Evolutionary conservation across 2,888 invertebrate genomes (phyloP).

Genomic region (Drosophila paranaensis): DNA sequence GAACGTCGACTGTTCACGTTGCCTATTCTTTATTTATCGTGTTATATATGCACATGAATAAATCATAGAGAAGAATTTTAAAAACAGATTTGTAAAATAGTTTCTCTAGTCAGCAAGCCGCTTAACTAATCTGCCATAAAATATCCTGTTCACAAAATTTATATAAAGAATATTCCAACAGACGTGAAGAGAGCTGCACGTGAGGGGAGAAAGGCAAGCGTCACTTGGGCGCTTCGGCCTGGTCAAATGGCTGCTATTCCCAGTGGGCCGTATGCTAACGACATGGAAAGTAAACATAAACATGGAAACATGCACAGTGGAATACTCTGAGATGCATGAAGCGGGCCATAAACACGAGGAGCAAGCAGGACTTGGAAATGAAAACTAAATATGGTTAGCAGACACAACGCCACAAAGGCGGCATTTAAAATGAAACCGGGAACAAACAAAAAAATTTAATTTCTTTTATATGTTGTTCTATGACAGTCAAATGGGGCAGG

Average conservation of each 20-base stretch:
- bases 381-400: slow-evolving; percentile 38
- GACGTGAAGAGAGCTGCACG: background rate
- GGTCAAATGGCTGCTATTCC: slow-evolving; percentile 1
- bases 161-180: background rate
- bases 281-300: slow-evolving; percentile 31
- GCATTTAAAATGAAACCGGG: background rate
- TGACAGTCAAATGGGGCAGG: slow-evolving; percentile 2
- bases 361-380: slow-evolving; percentile 9
- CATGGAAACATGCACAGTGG: slow-evolving; percentile 14
- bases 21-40: background rate
- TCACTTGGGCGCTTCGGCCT: background rate
- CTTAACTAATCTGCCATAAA: slow-evolving; percentile 1
- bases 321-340: slow-evolving; percentile 10
- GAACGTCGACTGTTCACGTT: background rate
- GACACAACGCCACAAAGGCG: slow-evolving; percentile 4
- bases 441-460: slow-evolving; percentile 25
- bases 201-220: fast-evolving
- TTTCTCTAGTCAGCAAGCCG: background rate
- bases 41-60: background rate
- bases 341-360: slow-evolving; percentile 17
- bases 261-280: slow-evolving; percentile 31
- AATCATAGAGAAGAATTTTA: background rate
- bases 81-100: background rate
- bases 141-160: background rate
- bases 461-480: slow-evolving; percentile 29